phyloP scores from a whole-genome alignment of 2,888 invertebrate genomes.

The Nymphalis urticae region DNA sequence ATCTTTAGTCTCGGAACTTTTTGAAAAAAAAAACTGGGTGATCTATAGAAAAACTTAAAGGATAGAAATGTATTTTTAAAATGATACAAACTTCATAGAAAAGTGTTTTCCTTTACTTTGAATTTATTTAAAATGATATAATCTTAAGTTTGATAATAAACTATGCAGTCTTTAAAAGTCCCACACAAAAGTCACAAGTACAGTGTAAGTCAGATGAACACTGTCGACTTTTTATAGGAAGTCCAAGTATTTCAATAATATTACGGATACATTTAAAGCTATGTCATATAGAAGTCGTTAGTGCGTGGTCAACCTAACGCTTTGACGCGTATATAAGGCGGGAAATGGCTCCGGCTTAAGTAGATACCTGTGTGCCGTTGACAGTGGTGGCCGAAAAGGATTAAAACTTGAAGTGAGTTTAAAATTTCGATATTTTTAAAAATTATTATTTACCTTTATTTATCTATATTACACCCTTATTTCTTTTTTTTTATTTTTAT shows the following conservation, averaged over 20 bases:
- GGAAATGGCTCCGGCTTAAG: slow-evolving; percentile 24
- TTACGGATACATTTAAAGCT: not conserved
- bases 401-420: slow-evolving; percentile 12
- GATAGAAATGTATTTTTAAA: not conserved
- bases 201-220: not conserved
- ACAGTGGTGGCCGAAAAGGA: slow-evolving; percentile 21
- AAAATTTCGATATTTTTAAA: not conserved
- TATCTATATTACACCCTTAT: not conserved
- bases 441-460: not conserved
- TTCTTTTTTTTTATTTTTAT: not conserved
- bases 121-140: slow-evolving; percentile 7
- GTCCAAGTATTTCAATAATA: not conserved
- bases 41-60: slow-evolving; percentile 8
- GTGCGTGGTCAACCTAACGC: slow-evolving; percentile 20
- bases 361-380: slow-evolving; percentile 39
- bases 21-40: not conserved
- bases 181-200: slow-evolving; percentile 1
- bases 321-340: slow-evolving; percentile 36
- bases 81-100: not conserved
- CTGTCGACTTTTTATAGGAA: not conserved
- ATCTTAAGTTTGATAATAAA: not conserved
- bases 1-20: not conserved
- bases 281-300: slow-evolving; percentile 12
- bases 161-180: slow-evolving; percentile 1
- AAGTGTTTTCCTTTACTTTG: not conserved